These are phyloP conservation scores for Cichladusa arquata DNA, from an alignment of 2,113 vertebrate species.

Conservation along the genomic window DNA sequence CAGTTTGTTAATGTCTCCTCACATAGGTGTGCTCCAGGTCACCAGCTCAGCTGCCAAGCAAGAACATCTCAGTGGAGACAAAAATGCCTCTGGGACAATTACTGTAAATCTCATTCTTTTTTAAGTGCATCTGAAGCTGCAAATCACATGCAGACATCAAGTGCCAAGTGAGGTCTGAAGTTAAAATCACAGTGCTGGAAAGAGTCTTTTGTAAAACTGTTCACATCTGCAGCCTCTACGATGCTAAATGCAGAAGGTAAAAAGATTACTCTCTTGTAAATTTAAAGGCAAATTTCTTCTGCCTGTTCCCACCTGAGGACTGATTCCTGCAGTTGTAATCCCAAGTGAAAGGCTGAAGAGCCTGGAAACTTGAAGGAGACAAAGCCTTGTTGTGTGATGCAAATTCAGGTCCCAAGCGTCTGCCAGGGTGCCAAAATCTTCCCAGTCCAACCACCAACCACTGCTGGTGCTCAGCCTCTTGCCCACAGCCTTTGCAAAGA, in stretches of 20 bases:
- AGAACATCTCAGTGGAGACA: not conserved
- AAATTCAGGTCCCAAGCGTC: not conserved
- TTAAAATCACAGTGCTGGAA: not conserved
- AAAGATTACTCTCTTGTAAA: not conserved
- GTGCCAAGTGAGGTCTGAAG: not conserved
- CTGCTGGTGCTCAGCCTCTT: not conserved
- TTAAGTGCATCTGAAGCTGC: not conserved
- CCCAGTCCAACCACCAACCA: not conserved
- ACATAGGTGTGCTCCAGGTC: accelerated
- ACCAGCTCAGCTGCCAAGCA: not conserved
- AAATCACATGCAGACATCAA: not conserved
- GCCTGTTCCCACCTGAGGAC: not conserved
- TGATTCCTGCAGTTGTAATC: not conserved
- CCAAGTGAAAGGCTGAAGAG: not conserved
- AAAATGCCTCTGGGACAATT: not conserved
- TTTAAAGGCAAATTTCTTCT: not conserved
- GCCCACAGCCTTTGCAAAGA: not conserved
- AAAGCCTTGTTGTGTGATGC: not conserved
- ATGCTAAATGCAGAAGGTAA: not conserved
- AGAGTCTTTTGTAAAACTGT: not conserved
- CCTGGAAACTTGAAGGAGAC: not conserved
- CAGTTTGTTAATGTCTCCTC: not conserved
- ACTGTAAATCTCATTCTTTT: not conserved
- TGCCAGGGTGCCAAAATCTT: not conserved
- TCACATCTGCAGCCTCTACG: not conserved